phyloP scores from a whole-genome alignment of 2,888 invertebrate species.

The Xestia sexstrigata region DNA sequence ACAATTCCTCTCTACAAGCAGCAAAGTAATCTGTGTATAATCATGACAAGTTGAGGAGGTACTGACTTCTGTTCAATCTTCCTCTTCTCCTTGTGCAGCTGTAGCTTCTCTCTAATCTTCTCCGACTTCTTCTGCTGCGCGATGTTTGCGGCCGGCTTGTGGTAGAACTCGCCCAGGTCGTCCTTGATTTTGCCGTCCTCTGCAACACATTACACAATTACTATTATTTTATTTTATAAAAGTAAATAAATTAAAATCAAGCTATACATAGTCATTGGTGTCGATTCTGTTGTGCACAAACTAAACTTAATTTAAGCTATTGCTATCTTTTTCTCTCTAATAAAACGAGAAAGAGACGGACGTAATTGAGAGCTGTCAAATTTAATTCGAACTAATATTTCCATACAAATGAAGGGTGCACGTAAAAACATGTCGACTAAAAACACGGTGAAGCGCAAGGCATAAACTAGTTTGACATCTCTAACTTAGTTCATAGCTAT shows the following conservation, averaged over 20 bases:
- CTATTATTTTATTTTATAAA: too few relatives aligned
- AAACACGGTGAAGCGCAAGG: too few relatives aligned
- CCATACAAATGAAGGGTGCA: too few relatives aligned
- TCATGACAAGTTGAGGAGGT: not conserved
- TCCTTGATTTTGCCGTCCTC: constrained; percentile 89
- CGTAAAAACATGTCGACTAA: too few relatives aligned
- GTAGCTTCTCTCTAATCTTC: constrained; percentile 95
- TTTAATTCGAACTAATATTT: too few relatives aligned
- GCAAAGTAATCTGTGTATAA: not conserved
- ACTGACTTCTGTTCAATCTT: constrained; percentile 92
- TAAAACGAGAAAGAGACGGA: too few relatives aligned
- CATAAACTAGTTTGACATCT: too few relatives aligned
- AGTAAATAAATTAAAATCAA: not conserved
- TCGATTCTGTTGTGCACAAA: too few relatives aligned
- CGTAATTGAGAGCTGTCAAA: too few relatives aligned
- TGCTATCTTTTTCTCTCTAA: too few relatives aligned
- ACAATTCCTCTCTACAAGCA: not conserved
- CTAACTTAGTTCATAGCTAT: too few relatives aligned
- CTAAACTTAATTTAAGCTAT: too few relatives aligned
- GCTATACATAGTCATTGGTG: not conserved
- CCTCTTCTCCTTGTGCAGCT: constrained; percentile 95
- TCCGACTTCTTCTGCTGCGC: constrained; percentile 94
- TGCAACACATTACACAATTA: constrained; percentile 50
- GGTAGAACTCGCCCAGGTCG: constrained; percentile 95
- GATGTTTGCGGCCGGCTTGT: constrained; percentile 95